Base-by-base conservation (phyloP, 1,140 invertebrate genomes). In the Anoplophora glabripennis region DNA sequence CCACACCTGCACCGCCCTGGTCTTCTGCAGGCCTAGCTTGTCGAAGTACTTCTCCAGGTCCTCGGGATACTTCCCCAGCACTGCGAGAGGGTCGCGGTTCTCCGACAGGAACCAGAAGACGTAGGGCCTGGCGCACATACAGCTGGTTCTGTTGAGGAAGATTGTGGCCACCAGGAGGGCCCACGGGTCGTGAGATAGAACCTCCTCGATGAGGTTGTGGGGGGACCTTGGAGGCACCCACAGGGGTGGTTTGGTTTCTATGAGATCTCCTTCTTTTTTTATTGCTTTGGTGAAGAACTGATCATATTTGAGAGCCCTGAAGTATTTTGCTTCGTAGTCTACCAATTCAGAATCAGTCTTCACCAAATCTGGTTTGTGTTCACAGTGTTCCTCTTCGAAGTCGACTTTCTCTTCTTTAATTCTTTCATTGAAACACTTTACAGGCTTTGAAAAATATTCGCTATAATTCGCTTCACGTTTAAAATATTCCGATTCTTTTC, bases 141-240 rank as follows among this genome's bases (percentile, higher is more conserved):
- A 77, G 0, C 77, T 74, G 7, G 81, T 82, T 77, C 80, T 82
- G 7, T 78, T 81, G 17, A 82, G 60, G 61, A 81, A 82, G 35
- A 82, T 81, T 1, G 80, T 81, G 57, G 78, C 79, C 53, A 81
- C 74, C 51, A 82, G 68, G 68, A 81, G 72, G 2, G 77, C 76
- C 81, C 81, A 82, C 45, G 81, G 81, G 62, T 81, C 80, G 4
- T 70, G 56, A 15, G 73, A 75, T 17, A 81, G 78, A 42, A 76
- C 74, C 69, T 83, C 81, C 70, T 83, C 80, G 11, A 83, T 72
- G 1, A 83, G 66, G 42, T 77, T 75, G 59, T 82, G 80, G 0
- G 81, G 81, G 3, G 81, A 82, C 18, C 68, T 59, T 5, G 80
- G 80, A 64, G 69, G 65, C 12, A 55, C n/a, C 53, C 55, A 65